Conservation (phyloP, 2,888 invertebrate species). For the Brachypterus glaber region DNA sequence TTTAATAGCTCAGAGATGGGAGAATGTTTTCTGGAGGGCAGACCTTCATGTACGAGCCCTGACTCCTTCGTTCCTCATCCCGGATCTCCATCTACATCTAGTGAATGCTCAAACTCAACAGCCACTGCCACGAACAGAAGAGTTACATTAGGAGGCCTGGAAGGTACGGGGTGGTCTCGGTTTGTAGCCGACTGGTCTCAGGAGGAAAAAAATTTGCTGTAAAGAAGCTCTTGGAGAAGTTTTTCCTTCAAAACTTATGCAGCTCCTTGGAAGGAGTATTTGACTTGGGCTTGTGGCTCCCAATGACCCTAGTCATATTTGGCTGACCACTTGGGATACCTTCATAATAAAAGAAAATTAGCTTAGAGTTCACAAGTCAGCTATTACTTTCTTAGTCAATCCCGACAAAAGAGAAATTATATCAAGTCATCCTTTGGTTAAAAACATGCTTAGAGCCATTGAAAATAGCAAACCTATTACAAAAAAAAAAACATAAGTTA, state of each 20-base stretch:
- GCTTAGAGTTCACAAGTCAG: slow-evolving; percentile 23
- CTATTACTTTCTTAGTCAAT: slow-evolving; percentile 20
- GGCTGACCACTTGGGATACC: slow-evolving; percentile 10
- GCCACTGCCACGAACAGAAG: slow-evolving; percentile 8
- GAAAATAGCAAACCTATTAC: slow-evolving; percentile 7
- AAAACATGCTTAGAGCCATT: slow-evolving; percentile 18
- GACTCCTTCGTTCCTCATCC: slow-evolving; percentile 8
- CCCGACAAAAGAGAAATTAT: neutral
- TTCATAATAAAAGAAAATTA: slow-evolving; percentile 17
- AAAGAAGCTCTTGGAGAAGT: slow-evolving; percentile 10
- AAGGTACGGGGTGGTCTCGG: slow-evolving; percentile 14
- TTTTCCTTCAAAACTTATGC: slow-evolving; percentile 13
- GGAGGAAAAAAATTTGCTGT: slow-evolving; percentile 6
- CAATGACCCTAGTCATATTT: too few species aligned
- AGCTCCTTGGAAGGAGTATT: slow-evolving; percentile 11
- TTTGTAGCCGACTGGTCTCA: slow-evolving; percentile 7
- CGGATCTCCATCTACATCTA: neutral
- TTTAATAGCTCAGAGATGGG: slow-evolving; percentile 23
- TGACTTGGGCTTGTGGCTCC: too few species aligned
- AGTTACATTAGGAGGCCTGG: slow-evolving; percentile 16
- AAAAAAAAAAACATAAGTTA: slow-evolving; percentile 7
- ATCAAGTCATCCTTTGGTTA: slow-evolving; percentile 17
- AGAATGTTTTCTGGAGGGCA: slow-evolving; percentile 22
- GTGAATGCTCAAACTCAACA: slow-evolving; percentile 7
- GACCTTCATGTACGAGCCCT: slow-evolving; percentile 18